Percentiles rank a stretch among this genome's conserved stretches.
Conservation (phyloP, 2,113 vertebrate genomes). For the Zingel zingel region DNA sequence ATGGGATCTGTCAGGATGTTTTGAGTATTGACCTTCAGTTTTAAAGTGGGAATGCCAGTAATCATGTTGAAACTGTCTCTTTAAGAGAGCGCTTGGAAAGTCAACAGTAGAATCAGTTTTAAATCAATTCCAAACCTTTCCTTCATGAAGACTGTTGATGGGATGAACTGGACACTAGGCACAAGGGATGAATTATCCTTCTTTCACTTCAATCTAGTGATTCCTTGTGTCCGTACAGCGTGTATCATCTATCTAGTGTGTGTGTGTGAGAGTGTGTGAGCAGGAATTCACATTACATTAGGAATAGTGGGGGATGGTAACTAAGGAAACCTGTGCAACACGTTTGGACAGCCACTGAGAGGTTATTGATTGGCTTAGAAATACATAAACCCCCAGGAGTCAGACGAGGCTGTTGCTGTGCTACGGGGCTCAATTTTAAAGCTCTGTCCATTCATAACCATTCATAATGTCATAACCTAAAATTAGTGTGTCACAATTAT, state of each 20-base stretch:
- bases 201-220: background rate
- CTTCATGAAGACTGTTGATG: background rate
- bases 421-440: slow-evolving; percentile 32
- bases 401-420: slow-evolving; percentile 45
- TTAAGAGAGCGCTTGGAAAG: background rate
- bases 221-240: slow-evolving; percentile 17
- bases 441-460: slow-evolving; percentile 33
- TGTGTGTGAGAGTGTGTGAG: slow-evolving; percentile 2
- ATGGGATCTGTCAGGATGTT: no score
- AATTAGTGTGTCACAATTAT: slow-evolving; percentile 3
- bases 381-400: slow-evolving; percentile 61
- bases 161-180: background rate
- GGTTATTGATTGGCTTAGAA: slow-evolving; percentile 69
- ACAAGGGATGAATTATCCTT: slow-evolving; percentile 21
- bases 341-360: slow-evolving; percentile 58
- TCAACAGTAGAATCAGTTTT: background rate
- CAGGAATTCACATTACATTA: no score
- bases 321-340: slow-evolving; percentile 49
- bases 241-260: slow-evolving; percentile 10
- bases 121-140: background rate
- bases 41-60: background rate
- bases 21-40: background rate
- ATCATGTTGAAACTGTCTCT: background rate
- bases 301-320: slow-evolving; percentile 38
- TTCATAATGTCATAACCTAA: slow-evolving; percentile 6